These are phyloP conservation scores for Mola mola DNA, from an alignment of 2,113 vertebrate genomes.

Conservation along the genomic window DNA sequence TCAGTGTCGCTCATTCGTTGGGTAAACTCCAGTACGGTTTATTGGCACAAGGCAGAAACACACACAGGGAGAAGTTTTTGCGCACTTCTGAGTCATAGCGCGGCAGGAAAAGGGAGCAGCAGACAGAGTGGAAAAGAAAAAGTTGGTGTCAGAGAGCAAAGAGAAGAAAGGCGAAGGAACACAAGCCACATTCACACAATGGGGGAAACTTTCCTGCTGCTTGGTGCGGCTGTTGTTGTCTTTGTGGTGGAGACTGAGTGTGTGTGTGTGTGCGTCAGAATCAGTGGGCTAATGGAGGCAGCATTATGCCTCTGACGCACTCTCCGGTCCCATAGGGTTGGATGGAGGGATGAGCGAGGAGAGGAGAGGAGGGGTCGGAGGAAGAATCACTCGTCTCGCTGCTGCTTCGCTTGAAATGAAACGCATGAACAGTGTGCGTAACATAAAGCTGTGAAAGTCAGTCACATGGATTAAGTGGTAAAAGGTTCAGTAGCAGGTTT, in stretches of 20 bases:
- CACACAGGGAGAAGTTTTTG: conserved; percentile 48
- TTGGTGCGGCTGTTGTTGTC: conserved; percentile 32
- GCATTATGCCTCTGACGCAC: conserved; percentile 72
- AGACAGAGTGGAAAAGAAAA: conserved; percentile 11
- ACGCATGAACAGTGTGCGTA: too few relatives aligned
- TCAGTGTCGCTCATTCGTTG: conserved; percentile 52
- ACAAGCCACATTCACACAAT: conserved; percentile 13
- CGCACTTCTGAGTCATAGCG: conserved; percentile 72
- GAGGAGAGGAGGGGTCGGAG: conserved; percentile 30
- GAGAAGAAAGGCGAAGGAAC: not conserved
- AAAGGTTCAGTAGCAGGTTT: too few relatives aligned
- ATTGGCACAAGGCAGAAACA: conserved; percentile 51
- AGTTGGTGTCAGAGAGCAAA: conserved; percentile 4
- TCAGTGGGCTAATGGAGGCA: conserved; percentile 68
- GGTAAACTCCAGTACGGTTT: conserved; percentile 59
- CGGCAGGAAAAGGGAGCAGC: conserved; percentile 40
- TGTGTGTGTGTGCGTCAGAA: conserved; percentile 55
- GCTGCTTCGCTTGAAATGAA: conserved; percentile 10
- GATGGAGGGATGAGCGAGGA: conserved; percentile 38
- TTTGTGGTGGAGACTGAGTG: conserved; percentile 45
- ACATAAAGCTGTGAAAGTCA: too few relatives aligned
- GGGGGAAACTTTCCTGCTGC: conserved; percentile 27
- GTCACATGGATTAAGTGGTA: not conserved
- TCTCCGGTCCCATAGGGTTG: conserved; percentile 58
- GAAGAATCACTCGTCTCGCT: conserved; percentile 25